Evolutionary conservation across 2,797 vertebrate genomes (phyloP).

Genomic region (Amazonetta brasiliensis): DNA sequence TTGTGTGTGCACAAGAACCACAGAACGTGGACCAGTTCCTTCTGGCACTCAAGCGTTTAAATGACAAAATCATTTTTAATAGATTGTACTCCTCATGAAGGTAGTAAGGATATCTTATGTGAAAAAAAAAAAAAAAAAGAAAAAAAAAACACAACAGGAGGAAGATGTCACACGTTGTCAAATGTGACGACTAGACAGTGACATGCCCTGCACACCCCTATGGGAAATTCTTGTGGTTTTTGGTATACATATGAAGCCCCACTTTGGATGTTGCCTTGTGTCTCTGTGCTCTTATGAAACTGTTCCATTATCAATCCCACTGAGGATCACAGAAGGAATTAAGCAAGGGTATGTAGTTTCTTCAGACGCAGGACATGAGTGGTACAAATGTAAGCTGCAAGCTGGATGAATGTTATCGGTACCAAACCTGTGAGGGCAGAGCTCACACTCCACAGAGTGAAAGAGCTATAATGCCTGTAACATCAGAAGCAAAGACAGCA

Average conservation of each 20-base stretch:
- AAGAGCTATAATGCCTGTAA: not conserved
- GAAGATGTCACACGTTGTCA: not conserved
- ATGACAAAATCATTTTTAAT: not conserved
- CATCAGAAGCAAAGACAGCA: not conserved
- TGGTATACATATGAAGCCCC: not conserved
- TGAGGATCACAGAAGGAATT: not conserved
- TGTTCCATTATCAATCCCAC: not conserved
- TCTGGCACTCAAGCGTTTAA: not conserved
- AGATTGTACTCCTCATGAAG: not conserved
- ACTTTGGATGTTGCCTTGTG: not conserved
- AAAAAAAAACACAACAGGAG: not conserved
- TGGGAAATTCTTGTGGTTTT: not conserved
- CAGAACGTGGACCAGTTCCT: not conserved
- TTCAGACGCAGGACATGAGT: not conserved
- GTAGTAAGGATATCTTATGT: not conserved
- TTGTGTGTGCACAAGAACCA: not conserved
- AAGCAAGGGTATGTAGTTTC: not conserved
- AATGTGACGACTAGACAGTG: not conserved
- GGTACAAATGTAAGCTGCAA: not conserved
- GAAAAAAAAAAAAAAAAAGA: not conserved
- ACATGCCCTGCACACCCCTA: not conserved
- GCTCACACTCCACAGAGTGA: not conserved
- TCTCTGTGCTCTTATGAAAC: accelerated
- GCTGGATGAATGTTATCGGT: not conserved
- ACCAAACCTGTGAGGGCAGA: not conserved